Evolutionary conservation across 2,888 invertebrate species (phyloP), one percentile per base, ranked within the genome.

Genomic region (Elmis aenea): DNA sequence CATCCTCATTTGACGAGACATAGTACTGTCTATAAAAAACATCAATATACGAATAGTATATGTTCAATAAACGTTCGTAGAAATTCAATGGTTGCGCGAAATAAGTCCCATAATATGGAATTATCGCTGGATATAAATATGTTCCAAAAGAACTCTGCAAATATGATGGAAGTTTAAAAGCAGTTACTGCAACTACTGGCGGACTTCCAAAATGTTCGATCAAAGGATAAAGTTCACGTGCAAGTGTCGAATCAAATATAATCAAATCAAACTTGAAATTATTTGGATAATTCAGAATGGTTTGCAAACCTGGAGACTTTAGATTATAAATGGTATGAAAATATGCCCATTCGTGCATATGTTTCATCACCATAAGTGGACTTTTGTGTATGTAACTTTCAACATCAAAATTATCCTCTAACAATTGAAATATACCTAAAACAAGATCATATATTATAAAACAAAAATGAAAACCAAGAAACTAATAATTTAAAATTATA

Each of bases 41-140:
- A 13, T 49, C 49, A 1, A 46, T 28, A 32, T 34, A 33, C 0
- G 45, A 42, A 8, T 39, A 48, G 13, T 52, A 28, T 20, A 45
- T 51, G 36, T 57, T 59, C 5, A 40, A 27, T 6, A 58, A 18
- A 6, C 60, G 37, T 29, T 59, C 46, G 12, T 31, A 26, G n/a
- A 58, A 54, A n/a, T 22, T 50, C 54, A 55, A 54, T 12, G 50
- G 42, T 13, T 48, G 45, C 3, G 42, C 43, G 14, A 46, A 54
- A 5, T 50, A 48, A 12, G 55, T 38, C 15, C 45, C 34, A 21
- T 51, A 45, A 23, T 46, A 52, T 1, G 58, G 59, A 11, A 57
- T 26, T 40, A 60, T 60, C 2, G 53, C 46, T 0, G 57, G 51
- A 27, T 50, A 47, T n/a, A 53, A 33, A 12, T 50, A 46, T 16